Conservation (phyloP, 2,113 vertebrate genomes). For the Theristicus caerulescens region DNA sequence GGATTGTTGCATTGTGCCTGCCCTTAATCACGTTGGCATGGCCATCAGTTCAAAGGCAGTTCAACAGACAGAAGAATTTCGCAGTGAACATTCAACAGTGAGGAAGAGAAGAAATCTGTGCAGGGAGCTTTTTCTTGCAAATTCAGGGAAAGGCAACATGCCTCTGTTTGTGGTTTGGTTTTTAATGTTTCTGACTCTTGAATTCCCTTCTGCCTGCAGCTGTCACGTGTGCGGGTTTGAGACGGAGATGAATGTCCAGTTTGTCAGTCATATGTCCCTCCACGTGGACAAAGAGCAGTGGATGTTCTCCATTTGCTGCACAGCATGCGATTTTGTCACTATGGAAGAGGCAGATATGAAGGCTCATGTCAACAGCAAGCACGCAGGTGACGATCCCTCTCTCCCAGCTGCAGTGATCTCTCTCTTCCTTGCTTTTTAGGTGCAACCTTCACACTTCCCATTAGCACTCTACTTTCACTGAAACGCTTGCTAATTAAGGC, state of each 20-base stretch:
- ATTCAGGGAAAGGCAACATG: background rate
- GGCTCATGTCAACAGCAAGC: slow-evolving; percentile 87
- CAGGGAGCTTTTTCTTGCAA: background rate
- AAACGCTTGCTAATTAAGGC: slow-evolving; percentile 50
- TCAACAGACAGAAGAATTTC: slow-evolving; percentile 50
- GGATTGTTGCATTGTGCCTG: slow-evolving; percentile 62
- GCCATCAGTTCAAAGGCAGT: slow-evolving; percentile 37
- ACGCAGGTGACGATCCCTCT: slow-evolving; percentile 81
- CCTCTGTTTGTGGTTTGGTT: background rate
- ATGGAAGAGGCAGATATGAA: slow-evolving; percentile 97
- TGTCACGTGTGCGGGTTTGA: slow-evolving; percentile 99
- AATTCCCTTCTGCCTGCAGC: slow-evolving; percentile 70
- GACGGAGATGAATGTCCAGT: slow-evolving; percentile 97
- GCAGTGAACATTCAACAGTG: background rate
- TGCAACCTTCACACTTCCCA: slow-evolving; percentile 49
- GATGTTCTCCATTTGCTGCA: slow-evolving; percentile 99
- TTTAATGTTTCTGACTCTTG: background rate
- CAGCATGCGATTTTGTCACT: slow-evolving; percentile 91
- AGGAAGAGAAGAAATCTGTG: background rate
- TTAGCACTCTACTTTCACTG: slow-evolving; percentile 32
- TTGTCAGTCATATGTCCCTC: slow-evolving; percentile 99
- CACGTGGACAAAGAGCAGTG: slow-evolving; percentile 99
- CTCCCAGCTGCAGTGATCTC: slow-evolving; percentile 2
- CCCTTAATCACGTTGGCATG: slow-evolving; percentile 60
- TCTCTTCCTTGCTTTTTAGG: slow-evolving; percentile 27